These are phyloP conservation scores for Lycocerus yunnanus DNA, from an alignment of 2,888 invertebrate species.

Conservation along the genomic window DNA sequence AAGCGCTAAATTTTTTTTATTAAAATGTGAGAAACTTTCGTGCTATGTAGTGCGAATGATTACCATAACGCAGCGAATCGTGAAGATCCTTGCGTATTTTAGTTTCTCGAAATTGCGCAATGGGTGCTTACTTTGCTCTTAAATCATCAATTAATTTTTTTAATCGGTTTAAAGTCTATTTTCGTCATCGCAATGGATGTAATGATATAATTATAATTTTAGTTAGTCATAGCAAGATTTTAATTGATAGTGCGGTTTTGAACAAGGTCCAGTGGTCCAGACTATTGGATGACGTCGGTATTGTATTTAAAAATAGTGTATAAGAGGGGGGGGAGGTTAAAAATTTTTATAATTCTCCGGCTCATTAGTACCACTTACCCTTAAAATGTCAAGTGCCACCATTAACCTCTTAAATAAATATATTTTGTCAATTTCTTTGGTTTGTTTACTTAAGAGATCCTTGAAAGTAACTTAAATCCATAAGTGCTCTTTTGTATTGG, in stretches of 20 bases:
- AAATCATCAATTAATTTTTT: neutral
- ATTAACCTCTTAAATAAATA: too few species aligned
- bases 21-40: neutral
- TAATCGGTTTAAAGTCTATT: neutral
- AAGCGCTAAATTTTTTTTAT: neutral
- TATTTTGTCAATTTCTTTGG: too few species aligned
- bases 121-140: neutral
- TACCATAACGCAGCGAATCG: neutral
- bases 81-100: neutral
- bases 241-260: neutral
- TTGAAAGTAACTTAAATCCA: too few species aligned
- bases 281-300: neutral
- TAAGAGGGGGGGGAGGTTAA: too few species aligned
- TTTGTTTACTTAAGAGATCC: too few species aligned
- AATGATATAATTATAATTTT: neutral
- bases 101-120: neutral
- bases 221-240: neutral
- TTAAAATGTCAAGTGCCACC: too few species aligned
- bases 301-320: neutral
- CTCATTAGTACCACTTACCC: too few species aligned
- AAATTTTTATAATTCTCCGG: too few species aligned
- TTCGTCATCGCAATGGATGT: neutral
- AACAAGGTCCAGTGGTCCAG: neutral
- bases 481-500: too few species aligned
- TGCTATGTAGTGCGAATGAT: neutral